phyloP scores from a whole-genome alignment of 2,113 vertebrate species.

The Paraplagusia blochii region DNA sequence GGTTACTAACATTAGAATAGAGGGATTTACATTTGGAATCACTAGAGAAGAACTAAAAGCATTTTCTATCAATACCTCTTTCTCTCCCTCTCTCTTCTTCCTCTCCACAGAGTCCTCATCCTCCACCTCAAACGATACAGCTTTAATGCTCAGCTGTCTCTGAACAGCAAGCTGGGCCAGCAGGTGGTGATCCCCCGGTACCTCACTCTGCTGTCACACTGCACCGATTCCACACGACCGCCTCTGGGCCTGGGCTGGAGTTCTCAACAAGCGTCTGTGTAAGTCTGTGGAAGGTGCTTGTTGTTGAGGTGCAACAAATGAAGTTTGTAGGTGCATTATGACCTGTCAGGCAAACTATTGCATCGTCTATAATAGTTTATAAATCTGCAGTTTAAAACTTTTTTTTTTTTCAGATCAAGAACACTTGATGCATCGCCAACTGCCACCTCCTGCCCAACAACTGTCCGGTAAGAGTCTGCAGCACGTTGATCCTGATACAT shows the following conservation, averaged over 20 bases:
- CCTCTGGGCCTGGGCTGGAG: slow-evolving; percentile 86
- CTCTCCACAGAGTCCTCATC: slow-evolving; percentile 85
- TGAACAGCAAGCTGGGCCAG: slow-evolving; percentile 96
- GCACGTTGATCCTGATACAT: neutral
- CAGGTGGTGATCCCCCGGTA: slow-evolving; percentile 94
- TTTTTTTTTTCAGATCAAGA: slow-evolving; percentile 76
- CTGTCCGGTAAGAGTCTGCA: slow-evolving; percentile 78
- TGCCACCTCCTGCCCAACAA: slow-evolving; percentile 83
- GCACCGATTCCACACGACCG: slow-evolving; percentile 85
- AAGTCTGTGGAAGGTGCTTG: no score
- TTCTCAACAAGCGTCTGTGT: slow-evolving; percentile 78
- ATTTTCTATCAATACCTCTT: no score
- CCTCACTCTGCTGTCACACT: slow-evolving; percentile 90
- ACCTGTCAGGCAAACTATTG: neutral
- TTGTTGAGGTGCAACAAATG: no score
- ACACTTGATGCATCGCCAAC: slow-evolving; percentile 89
- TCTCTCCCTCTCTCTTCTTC: neutral
- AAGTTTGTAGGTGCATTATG: neutral
- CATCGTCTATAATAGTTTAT: neutral
- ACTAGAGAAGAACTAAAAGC: no score
- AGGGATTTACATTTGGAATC: no score
- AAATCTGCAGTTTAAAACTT: neutral
- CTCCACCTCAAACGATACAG: slow-evolving; percentile 98
- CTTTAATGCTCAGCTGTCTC: slow-evolving; percentile 91
- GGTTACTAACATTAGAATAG: no score